phyloP scores from a whole-genome alignment of 2,797 vertebrate species.

The Aphelocoma californica region DNA sequence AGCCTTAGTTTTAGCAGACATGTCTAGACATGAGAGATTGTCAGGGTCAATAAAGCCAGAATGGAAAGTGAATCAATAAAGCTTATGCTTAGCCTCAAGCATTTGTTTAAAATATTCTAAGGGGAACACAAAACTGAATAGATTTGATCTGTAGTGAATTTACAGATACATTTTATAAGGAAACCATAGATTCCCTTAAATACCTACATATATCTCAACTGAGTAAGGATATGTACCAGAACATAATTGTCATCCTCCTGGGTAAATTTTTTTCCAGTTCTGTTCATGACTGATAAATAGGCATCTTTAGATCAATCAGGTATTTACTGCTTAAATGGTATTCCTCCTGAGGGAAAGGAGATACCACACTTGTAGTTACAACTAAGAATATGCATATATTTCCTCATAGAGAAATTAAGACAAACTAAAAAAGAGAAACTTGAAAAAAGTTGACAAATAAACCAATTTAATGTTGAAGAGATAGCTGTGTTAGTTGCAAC shows the following conservation, averaged over 20 bases:
- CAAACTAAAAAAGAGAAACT: neutral
- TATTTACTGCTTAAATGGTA: neutral
- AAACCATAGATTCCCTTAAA: neutral
- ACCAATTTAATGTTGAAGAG: neutral
- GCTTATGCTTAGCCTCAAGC: neutral
- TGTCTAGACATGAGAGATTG: neutral
- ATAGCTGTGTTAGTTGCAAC: neutral
- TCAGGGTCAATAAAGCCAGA: neutral
- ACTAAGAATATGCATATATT: neutral
- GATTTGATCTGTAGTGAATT: neutral
- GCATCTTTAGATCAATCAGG: neutral
- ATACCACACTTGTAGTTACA: neutral
- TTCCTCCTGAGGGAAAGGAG: neutral
- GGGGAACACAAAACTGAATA: neutral
- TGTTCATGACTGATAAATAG: neutral
- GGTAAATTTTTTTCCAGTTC: neutral
- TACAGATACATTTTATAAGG: neutral
- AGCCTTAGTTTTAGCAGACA: neutral
- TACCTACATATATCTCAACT: neutral
- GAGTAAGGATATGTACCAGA: neutral
- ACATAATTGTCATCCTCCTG: neutral
- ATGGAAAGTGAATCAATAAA: neutral
- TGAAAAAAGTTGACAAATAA: neutral
- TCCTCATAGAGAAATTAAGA: neutral
- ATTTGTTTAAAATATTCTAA: neutral